Evolutionary conservation across 2,797 vertebrate genomes (phyloP), one percentile per base, ranked within the genome.

Genomic region (Synaphobranchus kaupii): DNA sequence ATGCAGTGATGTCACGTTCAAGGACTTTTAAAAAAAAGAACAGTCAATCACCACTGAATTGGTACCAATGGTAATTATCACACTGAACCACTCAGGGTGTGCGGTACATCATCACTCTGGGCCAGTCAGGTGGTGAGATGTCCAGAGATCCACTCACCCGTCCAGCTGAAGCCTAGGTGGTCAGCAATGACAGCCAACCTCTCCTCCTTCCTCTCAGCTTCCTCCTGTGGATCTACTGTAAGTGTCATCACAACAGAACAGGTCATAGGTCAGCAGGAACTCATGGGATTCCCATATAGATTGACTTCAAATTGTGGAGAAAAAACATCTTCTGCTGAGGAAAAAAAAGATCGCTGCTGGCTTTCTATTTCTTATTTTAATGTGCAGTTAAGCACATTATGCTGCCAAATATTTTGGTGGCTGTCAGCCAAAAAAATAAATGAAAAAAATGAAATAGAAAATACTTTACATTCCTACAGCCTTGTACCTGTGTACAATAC

Each of bases 111-210:
- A 47, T 44, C 34, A 48, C 76, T 20, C 5, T 48, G 39, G 17
- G 34, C 44, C 20, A 81, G 22, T 81, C 44, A 50, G 47, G 20
- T 2, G 22, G 78, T 20, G 39, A 50, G 22, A 50, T 25, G 10
- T 47, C 20, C 78, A 12, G 34, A 22, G 6, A 47, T 82, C 52
- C 47, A 91, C 92, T 94, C 95, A 99, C 98, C 99, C 92, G 97
- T 97, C 99, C 99, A 99, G 92, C 99, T 99, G 96, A 99, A 99
- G 94, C 99, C 99, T 90, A 99, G 97, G 87, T 99, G 99, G 94
- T 99, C 98, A 0, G 98, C 98, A 88, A 98, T 97, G 92, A 98
- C 95, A 90, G 97, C 97, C 93, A 99, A 96, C 87, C 96, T 96
- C 91, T 98, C 97, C 89, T 99, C 97, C 87, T 96, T 97, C 92